These are phyloP conservation scores for Odocoileus virginianus DNA, from an alignment of 2,113 vertebrate genomes.

Conservation along the genomic window DNA sequence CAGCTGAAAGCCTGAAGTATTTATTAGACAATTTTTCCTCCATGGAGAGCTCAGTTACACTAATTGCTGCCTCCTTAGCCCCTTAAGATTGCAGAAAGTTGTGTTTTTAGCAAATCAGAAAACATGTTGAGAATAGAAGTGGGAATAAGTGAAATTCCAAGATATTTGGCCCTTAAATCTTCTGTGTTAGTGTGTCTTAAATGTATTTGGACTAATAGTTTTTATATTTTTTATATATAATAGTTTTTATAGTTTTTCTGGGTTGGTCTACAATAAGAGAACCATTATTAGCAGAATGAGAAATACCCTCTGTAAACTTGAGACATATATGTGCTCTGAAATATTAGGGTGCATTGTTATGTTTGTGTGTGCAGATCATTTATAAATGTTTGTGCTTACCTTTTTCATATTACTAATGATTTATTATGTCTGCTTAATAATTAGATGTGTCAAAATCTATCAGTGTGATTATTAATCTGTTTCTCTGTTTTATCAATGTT, in stretches of 20 bases:
- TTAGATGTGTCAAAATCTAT: neutral
- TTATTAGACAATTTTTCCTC: neutral
- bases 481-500: neutral
- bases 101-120: neutral
- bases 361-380: neutral
- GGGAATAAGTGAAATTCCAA: neutral
- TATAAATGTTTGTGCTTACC: neutral
- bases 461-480: neutral
- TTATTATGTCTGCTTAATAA: neutral
- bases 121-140: neutral
- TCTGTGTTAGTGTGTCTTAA: neutral
- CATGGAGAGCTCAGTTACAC: neutral
- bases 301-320: neutral
- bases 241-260: neutral
- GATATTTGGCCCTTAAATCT: neutral
- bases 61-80: neutral
- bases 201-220: neutral
- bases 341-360: neutral
- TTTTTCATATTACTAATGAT: neutral
- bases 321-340: neutral
- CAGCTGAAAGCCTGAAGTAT: neutral
- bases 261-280: neutral
- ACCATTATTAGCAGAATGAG: neutral
- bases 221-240: neutral
- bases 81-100: neutral